Base-by-base conservation (phyloP, 2,113 vertebrate genomes). In the Gymnogyps californianus region DNA sequence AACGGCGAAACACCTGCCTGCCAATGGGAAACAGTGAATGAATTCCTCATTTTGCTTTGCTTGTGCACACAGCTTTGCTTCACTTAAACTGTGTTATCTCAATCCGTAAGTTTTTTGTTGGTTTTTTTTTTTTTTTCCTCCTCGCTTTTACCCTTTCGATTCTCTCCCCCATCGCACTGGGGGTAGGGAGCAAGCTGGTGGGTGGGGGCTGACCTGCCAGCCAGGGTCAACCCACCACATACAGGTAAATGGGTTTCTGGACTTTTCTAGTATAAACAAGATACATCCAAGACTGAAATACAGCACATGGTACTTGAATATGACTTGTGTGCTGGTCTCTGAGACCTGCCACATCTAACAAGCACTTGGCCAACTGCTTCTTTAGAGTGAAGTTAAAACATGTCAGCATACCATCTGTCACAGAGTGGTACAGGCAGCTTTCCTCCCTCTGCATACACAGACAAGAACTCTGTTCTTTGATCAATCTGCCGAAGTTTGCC, bases 401-500 rank as follows among this genome's bases (percentile, higher is more conserved):
- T 0, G 12, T 28, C 77, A 87, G 62, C 38, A 4, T 34, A 44
- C 82, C 49, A 83, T 96, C 96, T 94, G 93, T 61, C 96, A 77
- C 16, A 29, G 70, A 61, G 55, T 32, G 21, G 31, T 21, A 29
- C 36, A 62, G 65, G 75, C 89, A 95, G 95, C 83, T 64, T 11
- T 22, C 80, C 90, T 94, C 83, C 86, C 81, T 81, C 65, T 83
- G 40, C 83, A 58, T 52, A 82, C 14, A 5, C 83, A 28, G 10
- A 69, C 58, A 89, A 82, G 49, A 93, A 36, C 51, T n/a, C 72
- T 18, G 67, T 36, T 81, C 87, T 87, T 64, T 36, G 58, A 91
- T 77, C 86, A n/a, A 59, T 79, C 94, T 95, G 93, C 84, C 85
- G 67, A 61, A 89, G 93, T 87, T 61, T 82, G 70, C 93, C 80